These are phyloP conservation scores for Gonioctena quinquepunctata DNA, from an alignment of 1,140 invertebrate genomes.

Conservation along the genomic window DNA sequence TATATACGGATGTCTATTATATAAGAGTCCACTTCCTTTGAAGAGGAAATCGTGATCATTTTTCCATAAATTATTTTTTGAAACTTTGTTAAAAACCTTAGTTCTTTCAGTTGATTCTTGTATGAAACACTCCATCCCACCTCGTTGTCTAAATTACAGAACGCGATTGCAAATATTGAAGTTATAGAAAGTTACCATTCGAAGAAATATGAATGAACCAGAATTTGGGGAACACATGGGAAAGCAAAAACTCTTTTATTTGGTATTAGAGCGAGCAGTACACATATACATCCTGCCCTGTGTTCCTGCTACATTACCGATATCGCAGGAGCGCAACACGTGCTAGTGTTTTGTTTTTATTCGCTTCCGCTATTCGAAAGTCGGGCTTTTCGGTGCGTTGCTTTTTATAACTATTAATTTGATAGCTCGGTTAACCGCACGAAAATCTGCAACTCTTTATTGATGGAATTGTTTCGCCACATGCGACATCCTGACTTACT, in stretches of 20 bases:
- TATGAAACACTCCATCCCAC: no score
- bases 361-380: slow-evolving; percentile 27
- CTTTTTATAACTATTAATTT: background rate
- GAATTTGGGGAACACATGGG: background rate
- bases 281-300: slow-evolving; percentile 28
- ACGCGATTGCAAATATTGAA: no score
- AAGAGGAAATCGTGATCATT: no score
- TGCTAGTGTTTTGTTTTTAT: slow-evolving; percentile 39
- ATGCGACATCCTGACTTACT: background rate
- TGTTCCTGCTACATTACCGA: slow-evolving; percentile 12
- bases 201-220: background rate
- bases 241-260: slow-evolving; percentile 23
- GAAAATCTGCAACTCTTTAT: background rate
- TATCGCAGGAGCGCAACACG: slow-evolving; percentile 25
- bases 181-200: no score
- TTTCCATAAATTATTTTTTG: no score
- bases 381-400: background rate
- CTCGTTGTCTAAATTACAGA: no score
- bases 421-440: background rate
- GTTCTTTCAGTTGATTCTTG: no score
- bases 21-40: no score
- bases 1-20: no score
- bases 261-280: background rate
- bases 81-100: no score
- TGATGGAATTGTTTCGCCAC: background rate